These are phyloP conservation scores for Lamellibrachia satsuma DNA, from an alignment of 2,888 invertebrate genomes.

Conservation along the genomic window DNA sequence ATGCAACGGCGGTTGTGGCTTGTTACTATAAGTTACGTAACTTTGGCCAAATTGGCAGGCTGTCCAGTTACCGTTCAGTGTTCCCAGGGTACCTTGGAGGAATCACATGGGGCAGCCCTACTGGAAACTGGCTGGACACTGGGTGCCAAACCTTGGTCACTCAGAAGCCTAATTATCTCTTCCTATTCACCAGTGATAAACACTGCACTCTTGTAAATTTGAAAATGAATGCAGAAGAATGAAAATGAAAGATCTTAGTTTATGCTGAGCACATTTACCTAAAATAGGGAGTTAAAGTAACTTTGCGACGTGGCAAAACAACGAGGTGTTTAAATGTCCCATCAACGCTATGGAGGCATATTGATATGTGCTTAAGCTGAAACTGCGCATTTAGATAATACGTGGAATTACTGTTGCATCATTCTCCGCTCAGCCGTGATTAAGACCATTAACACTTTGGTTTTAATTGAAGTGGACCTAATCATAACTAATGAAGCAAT, in stretches of 20 bases:
- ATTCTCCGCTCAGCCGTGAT: neutral
- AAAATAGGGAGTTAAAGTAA: neutral
- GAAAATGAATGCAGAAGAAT: neutral
- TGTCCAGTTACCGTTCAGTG: neutral
- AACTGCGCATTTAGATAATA: neutral
- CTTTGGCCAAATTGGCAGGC: neutral
- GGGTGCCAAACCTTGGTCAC: neutral
- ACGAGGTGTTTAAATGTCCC: neutral
- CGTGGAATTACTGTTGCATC: neutral
- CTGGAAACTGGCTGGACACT: neutral
- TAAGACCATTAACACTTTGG: neutral
- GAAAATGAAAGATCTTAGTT: neutral
- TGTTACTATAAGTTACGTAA: neutral
- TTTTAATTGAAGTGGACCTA: conserved; percentile 13
- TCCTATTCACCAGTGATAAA: neutral
- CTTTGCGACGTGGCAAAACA: neutral
- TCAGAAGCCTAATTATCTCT: neutral
- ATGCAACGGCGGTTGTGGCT: neutral
- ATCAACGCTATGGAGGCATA: neutral
- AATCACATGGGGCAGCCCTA: neutral
- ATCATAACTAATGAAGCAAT: neutral
- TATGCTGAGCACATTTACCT: neutral
- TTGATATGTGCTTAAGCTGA: conserved; percentile 17
- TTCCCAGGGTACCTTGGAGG: neutral
- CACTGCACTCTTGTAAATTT: neutral